Percentiles rank a stretch among this genome's conserved stretches.
Conservation (phyloP, 1,140 invertebrate species). For the Vollenhovia emeryi region DNA sequence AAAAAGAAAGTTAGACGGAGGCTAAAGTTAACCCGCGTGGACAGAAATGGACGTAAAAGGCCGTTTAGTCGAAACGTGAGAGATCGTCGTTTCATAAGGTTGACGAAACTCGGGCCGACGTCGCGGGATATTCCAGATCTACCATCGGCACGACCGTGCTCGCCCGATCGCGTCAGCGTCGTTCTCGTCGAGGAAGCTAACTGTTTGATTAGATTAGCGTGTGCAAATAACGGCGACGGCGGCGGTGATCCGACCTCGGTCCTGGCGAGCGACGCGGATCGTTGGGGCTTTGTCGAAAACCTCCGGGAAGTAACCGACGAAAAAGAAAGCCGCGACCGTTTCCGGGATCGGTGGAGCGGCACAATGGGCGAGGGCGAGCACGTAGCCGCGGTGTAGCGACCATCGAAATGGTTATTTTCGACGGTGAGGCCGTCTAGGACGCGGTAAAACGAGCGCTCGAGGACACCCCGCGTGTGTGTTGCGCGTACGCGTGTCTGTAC, state of each 20-base stretch:
- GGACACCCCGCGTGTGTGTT: slow-evolving; percentile 76
- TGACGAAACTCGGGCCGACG: not conserved
- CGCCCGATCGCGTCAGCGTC: slow-evolving; percentile 17
- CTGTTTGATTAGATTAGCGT: slow-evolving; percentile 49
- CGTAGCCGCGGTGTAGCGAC: not conserved
- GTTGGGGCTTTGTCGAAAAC: slow-evolving; percentile 28
- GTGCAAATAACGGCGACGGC: slow-evolving; percentile 23
- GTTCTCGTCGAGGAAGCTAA: slow-evolving; percentile 20
- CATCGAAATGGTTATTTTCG: slow-evolving; percentile 82
- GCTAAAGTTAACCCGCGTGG: too few species aligned
- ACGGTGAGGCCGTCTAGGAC: slow-evolving; percentile 82
- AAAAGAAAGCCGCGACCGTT: slow-evolving; percentile 40
- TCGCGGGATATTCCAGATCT: not conserved
- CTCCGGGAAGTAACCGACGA: slow-evolving; percentile 8
- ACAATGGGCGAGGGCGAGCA: slow-evolving; percentile 51
- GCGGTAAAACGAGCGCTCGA: slow-evolving; percentile 81
- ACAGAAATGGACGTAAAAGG: too few species aligned
- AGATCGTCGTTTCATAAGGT: not conserved
- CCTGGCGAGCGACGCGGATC: not conserved
- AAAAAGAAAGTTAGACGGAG: too few species aligned
- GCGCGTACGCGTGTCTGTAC: not conserved
- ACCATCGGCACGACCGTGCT: not conserved
- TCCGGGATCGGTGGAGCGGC: slow-evolving; percentile 56
- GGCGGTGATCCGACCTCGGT: not conserved
- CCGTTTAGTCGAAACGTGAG: not conserved